A percentile compares a stretch with the other conserved stretches of the same genome.
Conservation (phyloP, 2,888 invertebrate species). For the Pimpla rufipes region DNA sequence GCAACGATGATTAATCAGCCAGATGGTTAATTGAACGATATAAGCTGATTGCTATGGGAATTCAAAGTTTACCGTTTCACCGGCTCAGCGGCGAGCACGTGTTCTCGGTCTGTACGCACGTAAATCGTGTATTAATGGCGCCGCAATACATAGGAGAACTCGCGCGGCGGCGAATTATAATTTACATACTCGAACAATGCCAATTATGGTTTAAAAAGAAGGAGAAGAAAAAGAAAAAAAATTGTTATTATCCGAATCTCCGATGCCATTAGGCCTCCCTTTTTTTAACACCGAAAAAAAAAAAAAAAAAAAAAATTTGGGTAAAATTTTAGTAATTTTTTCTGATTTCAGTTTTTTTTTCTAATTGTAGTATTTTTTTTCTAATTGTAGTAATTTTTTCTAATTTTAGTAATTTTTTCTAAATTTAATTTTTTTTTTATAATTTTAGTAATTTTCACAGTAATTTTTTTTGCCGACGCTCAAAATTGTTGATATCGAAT, state of each 20-base stretch:
- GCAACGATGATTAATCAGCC: constrained; percentile 66
- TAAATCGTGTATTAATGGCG: constrained; percentile 42
- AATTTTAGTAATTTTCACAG: too few relatives aligned
- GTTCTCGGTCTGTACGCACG: constrained; percentile 20
- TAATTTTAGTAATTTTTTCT: too few relatives aligned
- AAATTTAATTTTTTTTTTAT: too few relatives aligned
- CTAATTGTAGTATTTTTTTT: too few relatives aligned
- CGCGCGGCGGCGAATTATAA: constrained; percentile 38
- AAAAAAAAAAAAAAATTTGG: too few relatives aligned
- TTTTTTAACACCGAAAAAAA: too few relatives aligned
- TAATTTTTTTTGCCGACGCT: too few relatives aligned
- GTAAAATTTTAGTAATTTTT: too few relatives aligned
- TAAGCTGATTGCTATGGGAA: constrained; percentile 65
- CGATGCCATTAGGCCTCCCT: constrained; percentile 55
- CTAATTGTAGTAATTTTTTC: too few relatives aligned
- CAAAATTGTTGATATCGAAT: too few relatives aligned
- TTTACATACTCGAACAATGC: constrained; percentile 62
- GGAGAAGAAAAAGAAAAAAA: constrained; percentile 19
- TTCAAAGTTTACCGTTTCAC: constrained; percentile 61
- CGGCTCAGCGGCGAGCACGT: not conserved
- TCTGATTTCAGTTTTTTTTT: too few relatives aligned
- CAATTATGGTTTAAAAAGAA: constrained; percentile 39
- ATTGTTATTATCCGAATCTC: constrained; percentile 55
- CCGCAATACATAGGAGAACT: constrained; percentile 36
- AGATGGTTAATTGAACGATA: constrained; percentile 68